These are phyloP conservation scores for Speoplatyrhinus poulsoni DNA, from an alignment of 2,113 vertebrate species.

Conservation along the genomic window DNA sequence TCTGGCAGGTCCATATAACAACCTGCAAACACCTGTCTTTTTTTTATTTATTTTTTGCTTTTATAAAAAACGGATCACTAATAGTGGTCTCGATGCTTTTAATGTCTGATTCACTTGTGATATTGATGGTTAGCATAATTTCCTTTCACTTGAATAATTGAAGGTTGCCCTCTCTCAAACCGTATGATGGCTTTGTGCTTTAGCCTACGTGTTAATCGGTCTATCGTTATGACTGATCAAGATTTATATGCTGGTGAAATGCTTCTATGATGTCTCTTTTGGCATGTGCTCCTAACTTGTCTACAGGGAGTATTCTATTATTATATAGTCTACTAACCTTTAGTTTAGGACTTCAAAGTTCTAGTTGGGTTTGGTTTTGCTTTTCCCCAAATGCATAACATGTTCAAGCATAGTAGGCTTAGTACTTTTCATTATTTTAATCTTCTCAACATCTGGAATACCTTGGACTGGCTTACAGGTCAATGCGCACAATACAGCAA, in stretches of 20 bases:
- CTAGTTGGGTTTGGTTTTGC: conserved; percentile 58
- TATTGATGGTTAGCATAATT: conserved; percentile 49
- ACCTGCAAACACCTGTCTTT: too few species aligned
- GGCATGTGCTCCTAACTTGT: conserved; percentile 75
- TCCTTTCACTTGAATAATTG: conserved; percentile 21
- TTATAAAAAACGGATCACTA: background rate
- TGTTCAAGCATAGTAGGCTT: conserved; percentile 55
- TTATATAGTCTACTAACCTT: conserved; percentile 55
- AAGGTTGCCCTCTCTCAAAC: conserved; percentile 44
- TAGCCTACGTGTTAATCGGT: conserved; percentile 47
- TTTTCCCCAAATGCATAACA: conserved; percentile 78
- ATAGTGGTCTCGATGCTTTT: background rate
- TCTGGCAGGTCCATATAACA: too few species aligned
- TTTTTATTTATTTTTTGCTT: too few species aligned
- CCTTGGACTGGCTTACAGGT: conserved; percentile 51
- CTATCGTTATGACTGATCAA: conserved; percentile 48
- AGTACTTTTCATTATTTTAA: conserved; percentile 57
- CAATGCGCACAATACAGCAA: conserved; percentile 71
- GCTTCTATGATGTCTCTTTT: conserved; percentile 65
- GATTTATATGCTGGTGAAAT: conserved; percentile 64
- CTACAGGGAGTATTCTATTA: conserved; percentile 63
- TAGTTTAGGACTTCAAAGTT: conserved; percentile 73
- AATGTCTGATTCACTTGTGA: conserved; percentile 32
- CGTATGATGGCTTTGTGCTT: conserved; percentile 53
- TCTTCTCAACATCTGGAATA: conserved; percentile 49